A percentile compares a stretch with the other conserved stretches of the same genome.
Evolutionary conservation across 2,113 vertebrate genomes (phyloP).

Genomic region (Syrmaticus mikado): DNA sequence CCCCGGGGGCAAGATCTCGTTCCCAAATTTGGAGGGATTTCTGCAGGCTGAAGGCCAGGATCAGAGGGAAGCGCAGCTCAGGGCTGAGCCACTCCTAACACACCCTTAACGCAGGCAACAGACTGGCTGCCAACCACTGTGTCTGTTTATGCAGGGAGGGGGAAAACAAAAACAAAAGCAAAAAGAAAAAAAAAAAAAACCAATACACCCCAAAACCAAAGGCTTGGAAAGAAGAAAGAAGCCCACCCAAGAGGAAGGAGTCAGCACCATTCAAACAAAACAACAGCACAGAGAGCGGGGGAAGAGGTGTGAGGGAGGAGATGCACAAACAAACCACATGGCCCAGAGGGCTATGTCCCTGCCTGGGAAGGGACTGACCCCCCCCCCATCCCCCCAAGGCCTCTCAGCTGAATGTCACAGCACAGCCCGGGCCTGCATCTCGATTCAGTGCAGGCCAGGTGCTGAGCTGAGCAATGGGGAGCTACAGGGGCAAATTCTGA

Average conservation of each 20-base stretch:
- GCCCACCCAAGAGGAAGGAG: constrained; percentile 64
- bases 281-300: not conserved
- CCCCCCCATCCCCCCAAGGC: too few species aligned
- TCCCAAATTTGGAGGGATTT: not conserved
- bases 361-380: not conserved
- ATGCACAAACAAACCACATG: not conserved
- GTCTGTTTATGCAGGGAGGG: constrained; percentile 37
- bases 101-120: not conserved
- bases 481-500: not conserved
- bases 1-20: not conserved
- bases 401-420: not conserved
- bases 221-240: constrained; percentile 47
- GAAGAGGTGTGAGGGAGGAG: constrained; percentile 22
- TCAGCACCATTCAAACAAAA: constrained; percentile 40
- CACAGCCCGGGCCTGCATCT: rapidly evolving
- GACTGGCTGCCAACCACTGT: not conserved
- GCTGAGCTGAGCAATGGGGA: not conserved
- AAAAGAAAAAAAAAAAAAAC: not conserved
- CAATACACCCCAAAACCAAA: constrained; percentile 66
- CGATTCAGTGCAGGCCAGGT: not conserved
- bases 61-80: not conserved
- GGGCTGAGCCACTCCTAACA: not conserved
- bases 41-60: constrained; percentile 21
- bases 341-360: not conserved
- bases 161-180: constrained; percentile 1